Base-by-base conservation (phyloP, 2,888 invertebrate genomes). In the Entomobrya proxima region DNA sequence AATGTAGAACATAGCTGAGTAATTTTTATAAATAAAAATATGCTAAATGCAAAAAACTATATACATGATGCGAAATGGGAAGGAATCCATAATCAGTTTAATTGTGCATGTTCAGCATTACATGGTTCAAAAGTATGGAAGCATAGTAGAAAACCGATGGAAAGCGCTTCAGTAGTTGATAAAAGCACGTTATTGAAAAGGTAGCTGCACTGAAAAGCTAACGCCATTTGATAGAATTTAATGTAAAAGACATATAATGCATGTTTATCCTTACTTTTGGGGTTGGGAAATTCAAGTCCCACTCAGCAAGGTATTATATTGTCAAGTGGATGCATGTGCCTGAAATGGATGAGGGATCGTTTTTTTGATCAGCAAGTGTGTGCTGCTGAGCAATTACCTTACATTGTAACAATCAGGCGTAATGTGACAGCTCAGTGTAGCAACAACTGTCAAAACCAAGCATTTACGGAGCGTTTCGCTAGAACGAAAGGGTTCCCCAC, bases 381-480 rank as follows among this genome's bases (percentile, higher is more conserved):
- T 67, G 37, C 47, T 61, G 37, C 58, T 40, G 55, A 80, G 72
- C 69, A 80, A 80, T 80, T 80, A 80, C 80, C 80, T 80, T 69
- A 52, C 55, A 69, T 55, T 80, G 69, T 80, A 55, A 69, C 80
- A 80, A 80, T 80, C 80, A 80, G 40, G 55, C 80, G 40, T 69
- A 72, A 80, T 80, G 80, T 80, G 80, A 80, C 80, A 69, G 80
- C 55, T 72, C 72, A 69, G 80, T 80, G 55, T 80, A 80, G 69
- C 80, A 80, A 72, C 80, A 80, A 80, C 80, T 80, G 80, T 80
- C 80, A 80, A 44, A 80, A 80, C 80, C 80, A 80, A 80, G 55
- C 80, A 80, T 72, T 80, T 55, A 47, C 27, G 37, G 18, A 50
- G 44, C 72, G 30, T 80, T 15, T 72, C 35, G 55, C 55, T 40